Percentiles rank a stretch among this genome's conserved stretches.
Evolutionary conservation across 2,888 invertebrate genomes (phyloP).

Genomic region (Lysandra coridon): DNA sequence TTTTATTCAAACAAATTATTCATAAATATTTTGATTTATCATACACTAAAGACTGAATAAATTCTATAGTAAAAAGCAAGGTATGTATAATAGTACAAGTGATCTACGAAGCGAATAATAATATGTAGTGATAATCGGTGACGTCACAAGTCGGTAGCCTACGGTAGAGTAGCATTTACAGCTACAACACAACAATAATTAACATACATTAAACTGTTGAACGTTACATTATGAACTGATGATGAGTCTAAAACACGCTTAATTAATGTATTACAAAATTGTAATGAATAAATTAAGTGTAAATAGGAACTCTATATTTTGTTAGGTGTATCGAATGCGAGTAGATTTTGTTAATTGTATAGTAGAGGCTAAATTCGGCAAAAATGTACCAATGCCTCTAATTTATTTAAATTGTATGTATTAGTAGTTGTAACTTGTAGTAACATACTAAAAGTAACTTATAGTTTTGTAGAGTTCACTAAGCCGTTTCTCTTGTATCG

Average conservation of each 20-base stretch:
- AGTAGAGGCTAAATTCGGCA: not conserved
- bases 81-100: not conserved
- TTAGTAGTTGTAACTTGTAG: not conserved
- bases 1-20: too few relatives aligned
- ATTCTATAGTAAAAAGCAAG: not conserved
- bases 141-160: not conserved
- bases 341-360: too few relatives aligned
- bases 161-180: not conserved
- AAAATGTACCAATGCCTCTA: not conserved
- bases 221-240: not conserved
- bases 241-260: slow-evolving; percentile 4
- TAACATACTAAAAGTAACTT: not conserved
- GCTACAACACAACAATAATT: not conserved
- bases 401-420: not conserved
- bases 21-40: too few relatives aligned
- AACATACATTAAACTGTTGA: not conserved
- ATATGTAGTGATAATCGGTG: not conserved
- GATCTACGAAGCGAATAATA: not conserved
- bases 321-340: not conserved
- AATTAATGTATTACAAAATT: not conserved
- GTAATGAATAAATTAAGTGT: slow-evolving; percentile 8
- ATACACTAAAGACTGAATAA: too few relatives aligned
- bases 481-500: not conserved
- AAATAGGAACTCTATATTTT: not conserved
- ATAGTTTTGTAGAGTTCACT: not conserved